Conservation (phyloP, 2,113 vertebrate genomes). For the Neodon shergylaensis region DNA sequence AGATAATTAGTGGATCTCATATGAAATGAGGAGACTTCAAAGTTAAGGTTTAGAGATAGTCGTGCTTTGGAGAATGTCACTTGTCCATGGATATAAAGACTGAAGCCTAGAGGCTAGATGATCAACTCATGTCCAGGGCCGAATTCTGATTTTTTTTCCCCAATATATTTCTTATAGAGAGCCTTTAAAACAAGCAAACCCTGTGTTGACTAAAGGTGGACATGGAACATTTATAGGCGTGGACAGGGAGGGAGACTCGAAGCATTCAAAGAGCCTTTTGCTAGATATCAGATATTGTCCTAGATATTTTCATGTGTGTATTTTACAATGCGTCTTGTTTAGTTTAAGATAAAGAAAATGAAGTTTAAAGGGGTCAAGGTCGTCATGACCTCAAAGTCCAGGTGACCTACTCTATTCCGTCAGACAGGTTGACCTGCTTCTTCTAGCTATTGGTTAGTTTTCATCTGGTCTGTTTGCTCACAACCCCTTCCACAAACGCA, state of each 20-base stretch:
- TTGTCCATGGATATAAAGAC: not conserved
- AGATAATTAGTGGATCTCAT: not conserved
- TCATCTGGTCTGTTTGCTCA: not conserved
- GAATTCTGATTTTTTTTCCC: not conserved
- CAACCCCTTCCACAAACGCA: not conserved
- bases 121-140: not conserved
- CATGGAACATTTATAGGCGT: not conserved
- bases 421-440: not conserved
- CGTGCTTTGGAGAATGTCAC: not conserved
- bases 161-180: not conserved
- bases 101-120: not conserved
- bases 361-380: not conserved
- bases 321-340: not conserved
- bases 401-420: not conserved
- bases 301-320: not conserved
- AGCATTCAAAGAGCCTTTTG: not conserved
- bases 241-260: not conserved
- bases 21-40: conserved; percentile 12
- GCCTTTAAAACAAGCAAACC: not conserved
- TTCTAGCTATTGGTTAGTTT: not conserved
- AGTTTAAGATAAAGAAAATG: not conserved
- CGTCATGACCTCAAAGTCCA: not conserved
- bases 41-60: not conserved
- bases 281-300: not conserved
- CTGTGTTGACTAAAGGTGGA: not conserved